Base-by-base conservation (phyloP, 1,140 invertebrate species). In the Drosophila arizonae region DNA sequence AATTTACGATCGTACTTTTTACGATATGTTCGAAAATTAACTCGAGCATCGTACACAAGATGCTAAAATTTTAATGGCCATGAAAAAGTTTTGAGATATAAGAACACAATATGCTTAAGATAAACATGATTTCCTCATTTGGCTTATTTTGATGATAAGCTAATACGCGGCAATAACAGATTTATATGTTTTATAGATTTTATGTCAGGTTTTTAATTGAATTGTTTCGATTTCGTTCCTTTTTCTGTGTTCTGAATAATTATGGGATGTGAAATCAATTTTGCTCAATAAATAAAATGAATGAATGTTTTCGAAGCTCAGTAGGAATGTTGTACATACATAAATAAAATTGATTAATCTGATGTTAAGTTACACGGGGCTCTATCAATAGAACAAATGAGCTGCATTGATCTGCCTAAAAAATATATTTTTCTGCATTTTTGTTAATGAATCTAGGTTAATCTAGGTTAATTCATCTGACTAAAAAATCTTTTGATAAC, bases 1-100 rank as follows among this genome's bases (percentile, higher is more conserved):
- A 64, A 73, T 84, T 85, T 79, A 85, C 80, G 80, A 73, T 33
- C 48, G 17, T n/a, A 21, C 33, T 77, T 69, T 84, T 85, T 64
- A 77, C 70, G 61, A 67, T 13, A 24, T 84, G 77, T 77, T 63
- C 50, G 48, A 66, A 67, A 78, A 76, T 72, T 66, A 73, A 52
- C 55, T 63, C 54, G 64, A 67, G 48, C 66, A 13, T 33, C 48
- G 41, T 56, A 48, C 54, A 55, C 46, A 64, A 57, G 9, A 64
- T 61, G 50, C 30, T 39, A 43, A 77, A 62, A 62, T 17, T 69
- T 69, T 46, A 68, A 77, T 77, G 45, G 28, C 17, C 17, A 2
- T 43, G 58, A 41, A 63, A 55, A 28, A 46, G 1, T 21, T 13
- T 39, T 39, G 8, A 17, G 11, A 4, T 10, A 46, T 30, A 56